A percentile compares a stretch with the other conserved stretches of the same genome.
These are phyloP conservation scores for Neocrepidodera transversa DNA, from an alignment of 2,888 invertebrate genomes.

Conservation along the genomic window DNA sequence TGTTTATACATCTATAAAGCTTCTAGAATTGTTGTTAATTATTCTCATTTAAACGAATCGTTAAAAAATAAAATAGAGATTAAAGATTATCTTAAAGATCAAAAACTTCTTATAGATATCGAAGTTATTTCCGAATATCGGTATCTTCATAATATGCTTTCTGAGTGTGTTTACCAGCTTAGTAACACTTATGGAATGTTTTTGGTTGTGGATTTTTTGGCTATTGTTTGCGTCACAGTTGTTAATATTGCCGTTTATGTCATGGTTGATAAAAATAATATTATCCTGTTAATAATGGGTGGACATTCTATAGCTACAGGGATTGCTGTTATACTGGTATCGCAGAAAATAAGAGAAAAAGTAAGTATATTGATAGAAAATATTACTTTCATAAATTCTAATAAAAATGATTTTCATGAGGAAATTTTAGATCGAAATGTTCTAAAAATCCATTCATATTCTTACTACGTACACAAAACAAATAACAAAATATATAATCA, in stretches of 20 bases:
- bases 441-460: too few species aligned
- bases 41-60: neutral
- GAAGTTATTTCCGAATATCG: neutral
- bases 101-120: neutral
- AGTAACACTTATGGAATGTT: neutral
- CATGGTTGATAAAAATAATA: neutral
- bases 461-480: too few species aligned
- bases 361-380: constrained; percentile 5
- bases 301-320: neutral
- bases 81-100: neutral
- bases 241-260: constrained; percentile 1
- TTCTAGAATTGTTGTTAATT: neutral
- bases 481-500: too few species aligned
- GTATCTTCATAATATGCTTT: constrained; percentile 11
- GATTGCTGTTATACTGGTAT: neutral
- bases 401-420: too few species aligned
- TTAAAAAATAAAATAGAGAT: neutral
- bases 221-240: neutral
- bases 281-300: neutral
- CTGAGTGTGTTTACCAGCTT: constrained; percentile 1
- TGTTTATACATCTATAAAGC: neutral
- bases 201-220: neutral
- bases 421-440: too few species aligned
- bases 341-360: constrained; percentile 10
- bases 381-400: too few species aligned